Evolutionary conservation across 2,888 invertebrate genomes (phyloP).

Genomic region (Anticlea derivata): DNA sequence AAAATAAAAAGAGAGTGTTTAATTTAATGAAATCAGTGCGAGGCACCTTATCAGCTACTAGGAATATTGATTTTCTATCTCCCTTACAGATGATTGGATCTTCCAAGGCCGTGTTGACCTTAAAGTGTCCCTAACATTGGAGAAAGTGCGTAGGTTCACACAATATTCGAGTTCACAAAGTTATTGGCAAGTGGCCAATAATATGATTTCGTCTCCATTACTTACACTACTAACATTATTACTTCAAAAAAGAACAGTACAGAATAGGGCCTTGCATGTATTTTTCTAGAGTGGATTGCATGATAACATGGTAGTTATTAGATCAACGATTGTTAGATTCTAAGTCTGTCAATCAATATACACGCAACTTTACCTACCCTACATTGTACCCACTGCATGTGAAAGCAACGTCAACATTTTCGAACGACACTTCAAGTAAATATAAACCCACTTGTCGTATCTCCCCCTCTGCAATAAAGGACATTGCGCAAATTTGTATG

Average conservation of each 20-base stretch:
- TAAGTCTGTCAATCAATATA: no score
- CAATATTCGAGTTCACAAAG: constrained; percentile 41
- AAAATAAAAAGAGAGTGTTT: no score
- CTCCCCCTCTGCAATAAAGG: constrained; percentile 33
- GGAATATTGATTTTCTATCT: not conserved
- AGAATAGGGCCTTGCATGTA: not conserved
- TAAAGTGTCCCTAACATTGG: constrained; percentile 40
- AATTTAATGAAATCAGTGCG: no score
- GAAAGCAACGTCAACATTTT: no score
- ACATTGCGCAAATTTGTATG: no score
- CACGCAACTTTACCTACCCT: no score
- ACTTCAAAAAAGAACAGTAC: not conserved
- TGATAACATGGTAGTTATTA: no score
- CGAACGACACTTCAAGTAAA: no score
- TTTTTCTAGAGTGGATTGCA: no score
- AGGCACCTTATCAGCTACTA: no score
- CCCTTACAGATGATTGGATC: not conserved
- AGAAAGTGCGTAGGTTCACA: constrained; percentile 39
- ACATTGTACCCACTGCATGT: no score
- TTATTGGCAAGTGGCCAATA: constrained; percentile 54
- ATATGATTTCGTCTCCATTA: constrained; percentile 40
- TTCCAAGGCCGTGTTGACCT: constrained; percentile 32
- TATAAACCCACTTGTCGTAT: constrained; percentile 16
- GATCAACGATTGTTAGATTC: no score
- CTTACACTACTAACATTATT: not conserved